These are phyloP conservation scores for Cerastis rubricosa DNA, from an alignment of 2,888 invertebrate species.

Conservation along the genomic window DNA sequence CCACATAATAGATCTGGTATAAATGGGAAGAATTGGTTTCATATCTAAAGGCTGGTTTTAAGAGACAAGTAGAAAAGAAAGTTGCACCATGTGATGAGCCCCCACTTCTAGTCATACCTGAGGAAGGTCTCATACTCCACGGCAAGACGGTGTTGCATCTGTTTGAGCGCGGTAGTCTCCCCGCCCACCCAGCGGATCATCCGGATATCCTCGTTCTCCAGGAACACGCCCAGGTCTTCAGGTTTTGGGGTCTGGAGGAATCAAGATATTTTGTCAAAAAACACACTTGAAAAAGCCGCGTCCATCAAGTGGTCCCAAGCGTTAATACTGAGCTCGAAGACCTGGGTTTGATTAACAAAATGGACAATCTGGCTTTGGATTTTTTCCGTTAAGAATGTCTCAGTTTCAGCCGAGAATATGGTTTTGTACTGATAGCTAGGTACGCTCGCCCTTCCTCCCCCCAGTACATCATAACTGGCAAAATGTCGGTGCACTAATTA, in stretches of 20 bases:
- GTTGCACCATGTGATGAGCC: neutral
- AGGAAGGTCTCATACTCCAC: conserved; percentile 90
- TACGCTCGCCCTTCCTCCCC: too few species aligned
- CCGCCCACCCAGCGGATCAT: conserved; percentile 92
- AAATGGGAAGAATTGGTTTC: neutral
- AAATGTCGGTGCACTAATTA: neutral
- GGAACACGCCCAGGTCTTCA: conserved; percentile 90
- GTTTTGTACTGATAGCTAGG: too few species aligned
- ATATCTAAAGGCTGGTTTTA: neutral
- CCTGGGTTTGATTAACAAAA: neutral
- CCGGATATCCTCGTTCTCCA: conserved; percentile 87
- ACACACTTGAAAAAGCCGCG: neutral
- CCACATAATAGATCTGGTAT: neutral
- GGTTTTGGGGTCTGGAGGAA: conserved; percentile 87
- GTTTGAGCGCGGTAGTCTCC: conserved; percentile 91
- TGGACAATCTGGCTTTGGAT: neutral
- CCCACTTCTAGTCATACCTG: conserved; percentile 71
- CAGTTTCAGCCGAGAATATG: too few species aligned
- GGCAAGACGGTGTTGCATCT: conserved; percentile 90
- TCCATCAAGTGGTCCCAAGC: neutral
- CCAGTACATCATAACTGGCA: too few species aligned
- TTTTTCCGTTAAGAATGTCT: too few species aligned
- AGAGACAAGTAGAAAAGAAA: neutral
- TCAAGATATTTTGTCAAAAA: neutral
- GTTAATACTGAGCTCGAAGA: neutral